These are phyloP conservation scores for Papilio demoleus DNA, from an alignment of 2,888 invertebrate species.

Conservation along the genomic window DNA sequence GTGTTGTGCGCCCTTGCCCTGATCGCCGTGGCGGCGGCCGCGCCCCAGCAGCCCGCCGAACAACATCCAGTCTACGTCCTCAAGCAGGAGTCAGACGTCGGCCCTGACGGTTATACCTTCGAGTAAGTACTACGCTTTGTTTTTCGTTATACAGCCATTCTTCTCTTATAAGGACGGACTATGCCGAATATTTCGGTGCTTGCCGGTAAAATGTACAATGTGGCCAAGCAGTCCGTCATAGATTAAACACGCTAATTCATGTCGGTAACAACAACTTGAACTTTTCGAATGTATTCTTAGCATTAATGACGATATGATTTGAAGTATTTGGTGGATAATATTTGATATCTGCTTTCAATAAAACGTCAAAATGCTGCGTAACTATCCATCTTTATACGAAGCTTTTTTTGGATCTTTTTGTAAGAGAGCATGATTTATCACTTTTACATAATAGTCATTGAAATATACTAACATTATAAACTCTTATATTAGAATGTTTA, in stretches of 20 bases:
- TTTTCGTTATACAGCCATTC: neutral
- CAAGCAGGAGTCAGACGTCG: conserved; percentile 65
- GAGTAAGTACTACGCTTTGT: conserved; percentile 57
- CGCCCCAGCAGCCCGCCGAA: conserved; percentile 58
- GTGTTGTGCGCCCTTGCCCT: conserved; percentile 63
- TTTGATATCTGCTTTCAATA: neutral
- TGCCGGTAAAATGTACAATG: too few species aligned
- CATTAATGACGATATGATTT: too few species aligned
- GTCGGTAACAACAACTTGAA: too few species aligned
- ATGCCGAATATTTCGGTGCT: too few species aligned
- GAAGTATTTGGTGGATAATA: too few species aligned
- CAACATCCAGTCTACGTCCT: conserved; percentile 62
- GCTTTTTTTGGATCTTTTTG: neutral
- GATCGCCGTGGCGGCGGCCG: conserved; percentile 60
- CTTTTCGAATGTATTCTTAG: too few species aligned
- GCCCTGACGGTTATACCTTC: conserved; percentile 69
- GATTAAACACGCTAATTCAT: too few species aligned
- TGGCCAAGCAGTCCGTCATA: too few species aligned
- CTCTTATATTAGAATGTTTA: neutral
- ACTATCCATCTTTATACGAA: neutral
- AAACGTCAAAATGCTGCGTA: neutral
- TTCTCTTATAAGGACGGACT: neutral
- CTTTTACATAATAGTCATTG: neutral
- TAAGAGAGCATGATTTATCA: neutral
- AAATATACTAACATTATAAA: too few species aligned